Evolutionary conservation across 2,113 vertebrate species (phyloP).

Genomic region (Lasiurus cinereus): DNA sequence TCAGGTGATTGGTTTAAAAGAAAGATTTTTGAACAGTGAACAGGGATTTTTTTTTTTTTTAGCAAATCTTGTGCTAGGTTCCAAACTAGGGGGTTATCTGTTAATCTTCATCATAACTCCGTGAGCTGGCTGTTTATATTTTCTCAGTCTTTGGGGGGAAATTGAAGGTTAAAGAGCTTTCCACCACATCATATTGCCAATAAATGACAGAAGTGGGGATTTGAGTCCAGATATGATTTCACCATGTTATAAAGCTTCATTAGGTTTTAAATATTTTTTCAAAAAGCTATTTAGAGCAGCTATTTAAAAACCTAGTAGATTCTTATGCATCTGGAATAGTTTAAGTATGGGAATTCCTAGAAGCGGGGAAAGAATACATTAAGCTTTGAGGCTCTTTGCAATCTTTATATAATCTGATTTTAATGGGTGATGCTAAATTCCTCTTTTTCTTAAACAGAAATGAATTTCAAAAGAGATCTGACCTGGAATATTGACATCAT

Average conservation of each 20-base stretch:
- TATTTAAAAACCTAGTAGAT: background rate
- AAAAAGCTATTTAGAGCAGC: background rate
- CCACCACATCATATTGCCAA: background rate
- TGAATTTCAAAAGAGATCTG: background rate
- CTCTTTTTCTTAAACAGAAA: conserved; percentile 30
- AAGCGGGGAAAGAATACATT: background rate
- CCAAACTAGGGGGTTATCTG: background rate
- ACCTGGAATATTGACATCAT: conserved; percentile 4
- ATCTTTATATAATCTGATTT: conserved; percentile 46
- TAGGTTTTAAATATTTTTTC: background rate
- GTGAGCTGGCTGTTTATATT: background rate
- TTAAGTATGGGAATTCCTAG: conserved; percentile 11
- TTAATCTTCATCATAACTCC: background rate
- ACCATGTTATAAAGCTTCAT: conserved; percentile 9
- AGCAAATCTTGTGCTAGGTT: background rate
- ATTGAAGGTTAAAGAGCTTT: background rate
- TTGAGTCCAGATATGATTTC: background rate
- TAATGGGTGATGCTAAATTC: background rate
- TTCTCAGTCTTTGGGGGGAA: background rate
- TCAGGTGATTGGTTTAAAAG: background rate
- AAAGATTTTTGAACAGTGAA: background rate
- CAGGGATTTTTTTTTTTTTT: background rate
- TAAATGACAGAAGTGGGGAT: background rate
- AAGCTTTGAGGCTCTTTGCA: background rate
- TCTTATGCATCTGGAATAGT: background rate